phyloP scores from a whole-genome alignment of 2,888 invertebrate species.

The Panopea generosa region DNA sequence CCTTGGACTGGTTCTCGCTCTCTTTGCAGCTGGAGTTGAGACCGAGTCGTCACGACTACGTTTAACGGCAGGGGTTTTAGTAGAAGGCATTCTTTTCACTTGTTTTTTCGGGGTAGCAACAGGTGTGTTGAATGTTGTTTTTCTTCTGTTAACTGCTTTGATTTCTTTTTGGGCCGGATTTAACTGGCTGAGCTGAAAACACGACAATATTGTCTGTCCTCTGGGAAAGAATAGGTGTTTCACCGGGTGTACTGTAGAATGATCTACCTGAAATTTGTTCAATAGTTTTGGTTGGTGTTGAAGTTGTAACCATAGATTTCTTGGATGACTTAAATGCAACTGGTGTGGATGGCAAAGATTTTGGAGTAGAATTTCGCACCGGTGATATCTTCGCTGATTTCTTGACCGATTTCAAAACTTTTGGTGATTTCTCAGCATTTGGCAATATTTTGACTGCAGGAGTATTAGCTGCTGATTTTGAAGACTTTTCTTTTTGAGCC shows the following conservation, averaged over 20 bases:
- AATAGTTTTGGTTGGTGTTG: conserved; percentile 48
- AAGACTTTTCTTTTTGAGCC: neutral
- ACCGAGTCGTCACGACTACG: conserved; percentile 9
- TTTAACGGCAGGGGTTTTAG: conserved; percentile 36
- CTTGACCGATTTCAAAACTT: no score
- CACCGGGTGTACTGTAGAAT: conserved; percentile 53
- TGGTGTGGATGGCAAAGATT: neutral
- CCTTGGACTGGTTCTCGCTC: neutral
- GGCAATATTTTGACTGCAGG: neutral
- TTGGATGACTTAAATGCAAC: neutral
- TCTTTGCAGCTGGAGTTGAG: neutral
- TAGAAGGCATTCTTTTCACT: neutral
- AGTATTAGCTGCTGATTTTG: neutral
- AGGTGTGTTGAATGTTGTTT: conserved; percentile 15
- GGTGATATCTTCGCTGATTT: neutral
- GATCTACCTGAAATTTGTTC: conserved; percentile 48
- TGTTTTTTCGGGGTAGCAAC: conserved; percentile 18
- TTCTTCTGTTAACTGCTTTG: neutral
- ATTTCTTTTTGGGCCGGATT: conserved; percentile 16
- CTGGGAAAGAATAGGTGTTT: conserved; percentile 27
- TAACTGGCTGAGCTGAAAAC: conserved; percentile 34
- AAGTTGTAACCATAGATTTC: conserved; percentile 26
- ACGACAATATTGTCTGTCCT: conserved; percentile 34
- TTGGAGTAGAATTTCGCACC: neutral
- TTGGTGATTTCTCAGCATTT: neutral